Evolutionary conservation across 2,888 invertebrate species (phyloP), one percentile per base, ranked within the genome.

Genomic region (Crocallis elinguaria): DNA sequence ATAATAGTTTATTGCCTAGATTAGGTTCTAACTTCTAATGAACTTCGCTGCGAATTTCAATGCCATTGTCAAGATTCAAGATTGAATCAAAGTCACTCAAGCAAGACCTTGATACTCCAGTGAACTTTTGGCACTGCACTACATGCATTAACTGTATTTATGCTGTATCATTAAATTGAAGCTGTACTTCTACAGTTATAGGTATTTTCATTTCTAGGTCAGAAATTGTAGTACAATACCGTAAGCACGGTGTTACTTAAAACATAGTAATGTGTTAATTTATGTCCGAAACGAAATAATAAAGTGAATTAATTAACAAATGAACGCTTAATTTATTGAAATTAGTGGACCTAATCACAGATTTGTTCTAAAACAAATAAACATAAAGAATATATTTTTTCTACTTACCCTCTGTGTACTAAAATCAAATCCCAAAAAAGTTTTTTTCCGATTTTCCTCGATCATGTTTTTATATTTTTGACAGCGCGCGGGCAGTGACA

Each of bases 401-500:
- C 44, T 52, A 80, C 89, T 84, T 88, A 96, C 97, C 94, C 96
- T 95, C 88, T 97, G 97, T 13, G 97, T 97, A 82, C 97, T 97
- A 78, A 97, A 93, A 92, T 97, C 97, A 71, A 97, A 93, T 52
- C 97, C 97, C 72, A 97, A 92, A 92, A 94, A 97, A 67, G 94
- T 94, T 79, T 88, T 87, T 62, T 77, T 82, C 71, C 69, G 76
- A 52, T 67, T 71, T 73, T 84, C 83, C 58, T 81, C 88, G 48
- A 71, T 79, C 90, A 91, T 91, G 77, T 86, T 84, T 79, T 72
- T 68, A 12, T 12, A 11, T n/a, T 76, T 84, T 78, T 86, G 86
- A 85, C 87, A 86, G 79, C 67, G 56, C 68, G 60, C 68, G 60
- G 67, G 53, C 69, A 65, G 69, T 78, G 82, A 37, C 37, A 23